Base-by-base conservation (phyloP, 2,113 vertebrate species). In the Myxocyprinus asiaticus region DNA sequence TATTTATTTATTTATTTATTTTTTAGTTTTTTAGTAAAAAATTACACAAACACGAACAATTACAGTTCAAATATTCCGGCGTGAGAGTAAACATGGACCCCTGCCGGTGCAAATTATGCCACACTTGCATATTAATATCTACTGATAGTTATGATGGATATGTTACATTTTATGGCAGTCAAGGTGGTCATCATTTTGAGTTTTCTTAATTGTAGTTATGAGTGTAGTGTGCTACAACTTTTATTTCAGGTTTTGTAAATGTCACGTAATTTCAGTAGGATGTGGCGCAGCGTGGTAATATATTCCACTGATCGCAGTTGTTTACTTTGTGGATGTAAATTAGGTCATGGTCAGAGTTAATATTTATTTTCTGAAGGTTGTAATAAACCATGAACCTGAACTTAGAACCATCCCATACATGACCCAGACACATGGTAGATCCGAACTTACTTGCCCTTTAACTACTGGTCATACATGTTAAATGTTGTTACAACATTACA, bases 401-500 rank as follows among this genome's bases (percentile, higher is more conserved):
- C 6, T 45, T 22, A 48, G 9, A 9, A 45, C 42, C 55, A 43
- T 74, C 43, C 43, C 10, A 42, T 50, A 58, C 14, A 48, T 15
- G 10, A 17, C 44, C 12, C 4, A n/a, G 50, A 15, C 1, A 6
- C 11, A 56, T 70, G 68, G 8, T 70, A 42, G 5, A 56, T 69
- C 33, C 6, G 0, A 55, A 48, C 15, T 58, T 15, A 15, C 69
- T 33, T 4, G 50, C 8, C 9, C 12, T 1, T 6, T 56, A 15
- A 48, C 15, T 14, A 22, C 58, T 22, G 44, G 71, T 61, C 56
- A 74, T 73, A 11, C 68, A 47, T 61, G 15, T n/a, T 14, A 73
- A 50, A 14, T 62, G 44, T 10, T 3, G 6, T 4, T 17, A 12
- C 17, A 22, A 11, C 9, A 51, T 0, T 70, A 1, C 50, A 67